Evolutionary conservation across 2,888 invertebrate genomes (phyloP).

Genomic region (Eulithis testata): DNA sequence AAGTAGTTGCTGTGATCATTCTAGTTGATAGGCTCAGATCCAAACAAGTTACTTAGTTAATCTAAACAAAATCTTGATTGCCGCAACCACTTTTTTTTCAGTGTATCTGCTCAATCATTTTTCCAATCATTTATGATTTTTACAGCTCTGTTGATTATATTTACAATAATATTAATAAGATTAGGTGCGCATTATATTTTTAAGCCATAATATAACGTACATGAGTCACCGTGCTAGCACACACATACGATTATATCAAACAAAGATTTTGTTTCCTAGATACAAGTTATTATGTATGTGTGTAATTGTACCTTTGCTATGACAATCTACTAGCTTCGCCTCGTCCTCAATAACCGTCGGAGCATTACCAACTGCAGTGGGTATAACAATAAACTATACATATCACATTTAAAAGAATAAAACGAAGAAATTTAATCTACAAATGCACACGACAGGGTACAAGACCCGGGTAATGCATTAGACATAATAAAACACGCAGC

Average conservation of each 20-base stretch:
- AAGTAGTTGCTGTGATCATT: too few species aligned
- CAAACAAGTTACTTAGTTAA: too few species aligned
- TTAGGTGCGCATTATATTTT: too few species aligned
- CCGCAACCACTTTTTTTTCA: too few species aligned
- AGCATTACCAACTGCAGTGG: slow-evolving; percentile 11
- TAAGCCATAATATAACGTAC: too few species aligned
- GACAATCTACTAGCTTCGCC: slow-evolving; percentile 16
- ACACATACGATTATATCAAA: background rate
- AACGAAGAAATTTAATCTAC: slow-evolving; percentile 23
- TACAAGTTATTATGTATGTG: background rate
- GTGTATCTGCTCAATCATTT: too few species aligned
- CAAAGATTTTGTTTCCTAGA: background rate
- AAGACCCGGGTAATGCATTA: slow-evolving; percentile 22
- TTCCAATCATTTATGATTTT: too few species aligned
- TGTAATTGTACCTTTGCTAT: slow-evolving; percentile 4
- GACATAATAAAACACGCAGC: slow-evolving; percentile 38
- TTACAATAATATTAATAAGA: too few species aligned
- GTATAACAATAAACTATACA: slow-evolving; percentile 9
- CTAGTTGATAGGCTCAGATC: too few species aligned
- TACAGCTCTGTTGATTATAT: too few species aligned
- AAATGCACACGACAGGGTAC: slow-evolving; percentile 25
- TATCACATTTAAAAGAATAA: background rate
- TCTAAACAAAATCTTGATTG: too few species aligned
- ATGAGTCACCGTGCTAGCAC: background rate
- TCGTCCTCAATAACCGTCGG: slow-evolving; percentile 10